A percentile compares a stretch with the other conserved stretches of the same genome.
Evolutionary conservation across 2,113 vertebrate genomes (phyloP).

Genomic region (Pyxicephalus adspersus): DNA sequence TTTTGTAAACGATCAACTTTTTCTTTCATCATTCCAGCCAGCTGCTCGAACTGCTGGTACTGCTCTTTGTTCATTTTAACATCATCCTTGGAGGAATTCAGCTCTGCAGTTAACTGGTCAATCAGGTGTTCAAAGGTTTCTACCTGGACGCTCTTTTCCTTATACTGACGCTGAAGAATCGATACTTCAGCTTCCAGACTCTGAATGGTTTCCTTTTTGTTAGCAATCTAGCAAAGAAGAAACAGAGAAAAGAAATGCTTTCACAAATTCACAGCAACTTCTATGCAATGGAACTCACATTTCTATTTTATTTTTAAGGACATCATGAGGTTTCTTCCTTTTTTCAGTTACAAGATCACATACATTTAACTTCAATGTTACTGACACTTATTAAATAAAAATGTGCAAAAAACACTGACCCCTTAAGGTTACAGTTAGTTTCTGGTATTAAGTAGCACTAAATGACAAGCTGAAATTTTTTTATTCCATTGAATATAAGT

Average conservation of each 20-base stretch:
- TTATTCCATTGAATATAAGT: too few species aligned
- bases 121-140: constrained; percentile 68
- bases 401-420: too few species aligned
- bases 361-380: too few species aligned
- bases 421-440: too few species aligned
- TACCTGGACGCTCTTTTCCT: constrained; percentile 67
- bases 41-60: constrained; percentile 56
- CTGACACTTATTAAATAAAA: too few species aligned
- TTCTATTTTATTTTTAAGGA: too few species aligned
- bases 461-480: too few species aligned
- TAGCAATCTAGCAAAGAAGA: constrained; percentile 56
- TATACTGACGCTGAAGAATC: constrained; percentile 62
- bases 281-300: not conserved
- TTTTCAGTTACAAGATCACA: too few species aligned
- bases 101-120: constrained; percentile 67
- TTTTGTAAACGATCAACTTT: constrained; percentile 63
- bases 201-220: constrained; percentile 58
- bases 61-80: constrained; percentile 63
- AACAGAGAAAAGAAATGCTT: not conserved
- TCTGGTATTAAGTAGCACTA: too few species aligned
- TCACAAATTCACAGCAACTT: constrained; percentile 5
- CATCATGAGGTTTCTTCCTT: too few species aligned
- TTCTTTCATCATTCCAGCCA: constrained; percentile 57
- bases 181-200: constrained; percentile 64
- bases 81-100: constrained; percentile 62